Conservation (phyloP, 2,888 invertebrate species). For the Dicyrtoma fusca region DNA sequence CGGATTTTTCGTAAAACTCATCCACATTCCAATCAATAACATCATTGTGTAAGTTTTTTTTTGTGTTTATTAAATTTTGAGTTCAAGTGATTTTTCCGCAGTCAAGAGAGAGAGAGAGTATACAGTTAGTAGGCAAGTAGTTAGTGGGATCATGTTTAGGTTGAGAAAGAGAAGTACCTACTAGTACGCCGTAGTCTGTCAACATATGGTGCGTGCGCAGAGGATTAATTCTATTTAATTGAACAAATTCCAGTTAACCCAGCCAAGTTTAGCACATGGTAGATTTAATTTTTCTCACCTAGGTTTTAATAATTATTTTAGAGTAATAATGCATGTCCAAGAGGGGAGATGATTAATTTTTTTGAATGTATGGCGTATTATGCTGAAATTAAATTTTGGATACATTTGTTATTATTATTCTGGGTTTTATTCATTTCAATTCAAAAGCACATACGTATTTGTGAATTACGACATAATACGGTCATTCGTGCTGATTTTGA, state of each 20-base stretch:
- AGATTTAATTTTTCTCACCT: neutral
- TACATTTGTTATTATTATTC: no score
- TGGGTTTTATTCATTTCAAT: no score
- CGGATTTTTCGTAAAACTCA: constrained; percentile 99
- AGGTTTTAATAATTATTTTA: no score
- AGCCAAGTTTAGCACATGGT: neutral
- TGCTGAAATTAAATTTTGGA: no score
- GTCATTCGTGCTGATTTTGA: no score
- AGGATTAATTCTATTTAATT: neutral
- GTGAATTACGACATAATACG: no score
- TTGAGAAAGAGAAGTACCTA: no score
- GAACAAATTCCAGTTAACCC: neutral
- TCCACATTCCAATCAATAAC: constrained; percentile 99
- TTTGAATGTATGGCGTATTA: no score
- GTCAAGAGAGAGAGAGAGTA: neutral
- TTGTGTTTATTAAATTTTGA: neutral
- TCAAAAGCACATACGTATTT: no score
- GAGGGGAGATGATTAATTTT: no score
- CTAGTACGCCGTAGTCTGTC: neutral
- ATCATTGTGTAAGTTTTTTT: constrained; percentile 70
- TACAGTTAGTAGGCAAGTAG: neutral
- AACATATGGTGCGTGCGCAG: constrained; percentile 24
- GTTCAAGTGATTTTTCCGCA: neutral
- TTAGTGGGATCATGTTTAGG: no score
- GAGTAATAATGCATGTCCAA: no score